Evolutionary conservation across 2,888 invertebrate genomes (phyloP), one percentile per base, ranked within the genome.

Genomic region (Dynastes hyllus): DNA sequence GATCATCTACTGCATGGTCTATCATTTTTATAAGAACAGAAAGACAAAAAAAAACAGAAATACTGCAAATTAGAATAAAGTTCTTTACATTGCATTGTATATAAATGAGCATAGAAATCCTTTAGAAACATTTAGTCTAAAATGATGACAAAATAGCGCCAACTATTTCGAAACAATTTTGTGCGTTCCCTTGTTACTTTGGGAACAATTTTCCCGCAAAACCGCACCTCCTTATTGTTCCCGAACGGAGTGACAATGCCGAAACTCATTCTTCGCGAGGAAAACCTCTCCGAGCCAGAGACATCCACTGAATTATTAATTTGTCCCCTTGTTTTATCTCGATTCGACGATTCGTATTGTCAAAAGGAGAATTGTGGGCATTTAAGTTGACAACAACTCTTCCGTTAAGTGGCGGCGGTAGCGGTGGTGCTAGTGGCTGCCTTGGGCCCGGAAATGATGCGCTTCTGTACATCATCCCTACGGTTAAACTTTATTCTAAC

Each of bases 311-410:
- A 75, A 75, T 75, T 75, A 75, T 61, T 61, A 75, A 75, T 75
- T 75, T 61, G 73, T 75, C 61, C 45, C 73, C 22, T 29, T 45
- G 61, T 75, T 75, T 75, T 75, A 75, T 75, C 61, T 75, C 61
- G 22, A 22, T 22, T 22, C 22, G 22, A 22, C 45, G 61, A 75
- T 61, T 75, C 40, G 73, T 61, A 75, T 75, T 61, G 73, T 73
- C 73, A 58, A 11, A 22, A 37, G 58, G 29, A 63, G 73, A 27
- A 45, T 45, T 61, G 61, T 8, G 73, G 45, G 50, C 73, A 75
- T 61, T 71, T 75, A 58, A 75, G 61, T 75, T 61, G 61, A 75
- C 73, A 71, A 71, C 37, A 45, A 58, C 73, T 75, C 73, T 58
- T 75, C 45, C 61, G 61, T 45, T 75, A 61, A 75, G 61, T 75